phyloP scores from a whole-genome alignment of 2,888 invertebrate species.

The Agriotes lineatus region DNA sequence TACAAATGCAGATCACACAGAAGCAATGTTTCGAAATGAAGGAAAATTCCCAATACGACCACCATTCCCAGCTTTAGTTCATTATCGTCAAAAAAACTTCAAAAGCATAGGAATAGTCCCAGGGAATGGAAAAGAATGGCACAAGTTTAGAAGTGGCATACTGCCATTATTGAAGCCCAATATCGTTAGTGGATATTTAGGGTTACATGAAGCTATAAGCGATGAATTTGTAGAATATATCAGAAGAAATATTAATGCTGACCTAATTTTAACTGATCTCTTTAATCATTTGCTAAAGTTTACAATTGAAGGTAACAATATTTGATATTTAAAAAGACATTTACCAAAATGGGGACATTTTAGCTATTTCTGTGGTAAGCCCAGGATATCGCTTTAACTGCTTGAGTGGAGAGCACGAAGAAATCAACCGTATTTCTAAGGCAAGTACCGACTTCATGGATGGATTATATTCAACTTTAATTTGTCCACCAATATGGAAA shows the following conservation, averaged over 20 bases:
- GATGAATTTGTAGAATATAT: constrained; percentile 66
- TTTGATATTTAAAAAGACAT: neutral
- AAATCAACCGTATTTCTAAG: constrained; percentile 62
- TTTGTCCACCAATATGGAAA: constrained; percentile 68
- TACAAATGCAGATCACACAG: constrained; percentile 68
- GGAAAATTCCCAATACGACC: constrained; percentile 68
- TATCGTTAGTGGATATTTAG: constrained; percentile 64
- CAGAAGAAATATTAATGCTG: constrained; percentile 52
- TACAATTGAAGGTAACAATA: constrained; percentile 63
- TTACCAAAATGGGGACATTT: too few relatives aligned
- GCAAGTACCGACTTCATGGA: constrained; percentile 68
- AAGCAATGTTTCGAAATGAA: constrained; percentile 67
- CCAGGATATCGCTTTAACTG: constrained; percentile 68
- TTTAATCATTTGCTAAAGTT: constrained; percentile 62
- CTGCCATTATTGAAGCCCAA: constrained; percentile 67
- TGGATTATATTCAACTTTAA: constrained; percentile 66
- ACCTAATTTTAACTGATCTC: constrained; percentile 61
- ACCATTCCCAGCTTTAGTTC: constrained; percentile 68
- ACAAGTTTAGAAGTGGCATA: constrained; percentile 67
- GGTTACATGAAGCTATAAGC: constrained; percentile 64
- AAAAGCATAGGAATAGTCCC: constrained; percentile 70
- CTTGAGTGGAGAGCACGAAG: constrained; percentile 54
- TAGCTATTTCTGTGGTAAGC: constrained; percentile 69
- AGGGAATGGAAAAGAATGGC: constrained; percentile 73
- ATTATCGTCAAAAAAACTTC: constrained; percentile 65